Base-by-base conservation (phyloP, 2,113 vertebrate genomes). In the Microcebus ravelobensis region DNA sequence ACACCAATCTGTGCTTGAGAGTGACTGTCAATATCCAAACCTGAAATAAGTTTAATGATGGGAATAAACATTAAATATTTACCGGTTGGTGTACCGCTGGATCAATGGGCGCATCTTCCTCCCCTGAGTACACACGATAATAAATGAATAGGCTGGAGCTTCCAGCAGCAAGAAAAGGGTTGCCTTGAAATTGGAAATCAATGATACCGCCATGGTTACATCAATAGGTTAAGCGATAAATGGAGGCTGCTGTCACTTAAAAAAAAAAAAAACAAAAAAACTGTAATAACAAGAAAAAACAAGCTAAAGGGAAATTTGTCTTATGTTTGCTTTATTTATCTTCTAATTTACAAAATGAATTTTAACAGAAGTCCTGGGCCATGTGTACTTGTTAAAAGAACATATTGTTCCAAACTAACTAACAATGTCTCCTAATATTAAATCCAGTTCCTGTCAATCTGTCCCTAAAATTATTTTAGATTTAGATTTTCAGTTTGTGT, bases 21-120 rank as follows among this genome's bases (percentile, higher is more conserved):
- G 71, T 81, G 45, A 45, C 57, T 90, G 59, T 93, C 97, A 92
- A 86, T 97, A 95, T 71, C 77, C 90, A 97, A 79, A 93, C 80
- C 34, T 74, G 76, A 97, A 97, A 97, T 85, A 95, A 97, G 96
- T 93, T 96, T 92, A 97, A 13, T 73, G 65, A 94, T 88, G 89
- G 61, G 88, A 96, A 97, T 96, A 94, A 95, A 95, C 74, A 93
- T 97, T 97, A 97, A 98, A 96, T 97, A 98, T 97, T 97, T 97
- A 97, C 79, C 90, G 92, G 90, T 71, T 93, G 88, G 74, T 87
- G 42, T 57, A 84, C 93, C 21, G 6, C 96, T 96, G 57, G 65
- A 94, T 97, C 95, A 96, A 83, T 93, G 90, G 57, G 36, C 42
- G 91, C 36, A 63, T 55, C 79, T 91, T 45, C 83, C 84, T 96